Conservation (phyloP, 2,888 invertebrate genomes). For the Omphaloscelis lunosa region DNA sequence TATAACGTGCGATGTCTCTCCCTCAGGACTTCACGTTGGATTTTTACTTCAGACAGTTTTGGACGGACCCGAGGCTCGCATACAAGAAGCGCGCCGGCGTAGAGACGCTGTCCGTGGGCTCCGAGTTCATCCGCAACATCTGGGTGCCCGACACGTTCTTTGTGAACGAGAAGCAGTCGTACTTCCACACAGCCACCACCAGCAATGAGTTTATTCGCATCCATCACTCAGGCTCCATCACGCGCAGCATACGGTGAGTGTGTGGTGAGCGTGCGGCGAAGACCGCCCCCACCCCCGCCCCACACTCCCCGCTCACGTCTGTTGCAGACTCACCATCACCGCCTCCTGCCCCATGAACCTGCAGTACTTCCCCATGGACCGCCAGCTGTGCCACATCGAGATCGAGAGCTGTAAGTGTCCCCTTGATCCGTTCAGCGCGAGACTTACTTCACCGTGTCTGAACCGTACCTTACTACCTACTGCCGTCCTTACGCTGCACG, state of each 20-base stretch:
- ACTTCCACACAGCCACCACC: slow-evolving; percentile 99
- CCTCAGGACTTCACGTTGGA: slow-evolving; percentile 97
- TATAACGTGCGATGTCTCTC: slow-evolving; percentile 59
- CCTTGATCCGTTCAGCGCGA: slow-evolving; percentile 40
- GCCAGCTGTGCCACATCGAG: slow-evolving; percentile 97
- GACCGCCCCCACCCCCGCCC: background rate
- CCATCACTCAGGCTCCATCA: slow-evolving; percentile 97
- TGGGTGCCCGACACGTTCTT: slow-evolving; percentile 99
- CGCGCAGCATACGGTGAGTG: slow-evolving; percentile 96
- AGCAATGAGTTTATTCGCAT: slow-evolving; percentile 99
- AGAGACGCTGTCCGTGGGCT: slow-evolving; percentile 96
- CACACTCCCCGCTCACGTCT: slow-evolving; percentile 27
- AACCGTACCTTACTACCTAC: slow-evolving; percentile 16
- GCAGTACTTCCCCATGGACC: slow-evolving; percentile 98
- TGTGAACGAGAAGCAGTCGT: slow-evolving; percentile 99
- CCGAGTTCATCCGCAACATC: slow-evolving; percentile 98
- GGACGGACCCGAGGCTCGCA: slow-evolving; percentile 98
- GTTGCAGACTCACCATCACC: slow-evolving; percentile 96
- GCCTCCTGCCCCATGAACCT: slow-evolving; percentile 98
- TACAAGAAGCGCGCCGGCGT: slow-evolving; percentile 96
- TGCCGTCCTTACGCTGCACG: slow-evolving; percentile 44
- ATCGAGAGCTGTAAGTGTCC: slow-evolving; percentile 98
- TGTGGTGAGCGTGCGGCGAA: background rate
- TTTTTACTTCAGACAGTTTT: slow-evolving; percentile 99
- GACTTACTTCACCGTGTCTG: slow-evolving; percentile 46